Conservation (phyloP, 2,797 vertebrate genomes). For the Vespertilio murinus region DNA sequence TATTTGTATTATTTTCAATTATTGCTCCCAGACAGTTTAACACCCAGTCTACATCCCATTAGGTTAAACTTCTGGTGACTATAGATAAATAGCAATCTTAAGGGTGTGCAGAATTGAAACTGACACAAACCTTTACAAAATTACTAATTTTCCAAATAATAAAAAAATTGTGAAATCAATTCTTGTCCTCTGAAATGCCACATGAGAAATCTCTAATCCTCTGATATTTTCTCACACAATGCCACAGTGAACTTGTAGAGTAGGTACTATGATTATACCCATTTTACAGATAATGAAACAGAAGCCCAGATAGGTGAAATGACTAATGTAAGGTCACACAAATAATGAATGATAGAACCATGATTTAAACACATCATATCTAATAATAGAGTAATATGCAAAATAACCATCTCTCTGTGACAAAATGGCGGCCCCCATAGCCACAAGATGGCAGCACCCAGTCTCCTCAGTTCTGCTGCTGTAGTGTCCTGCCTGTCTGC, state of each 20-base stretch:
- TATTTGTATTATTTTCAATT: slow-evolving; percentile 30
- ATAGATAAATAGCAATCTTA: slow-evolving; percentile 33
- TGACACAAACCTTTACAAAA: neutral
- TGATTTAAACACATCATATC: neutral
- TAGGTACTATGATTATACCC: neutral
- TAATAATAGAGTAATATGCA: too few relatives aligned
- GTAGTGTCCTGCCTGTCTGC: too few relatives aligned
- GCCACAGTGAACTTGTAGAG: neutral
- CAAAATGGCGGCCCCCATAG: too few relatives aligned
- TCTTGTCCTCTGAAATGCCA: neutral
- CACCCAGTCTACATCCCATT: neutral
- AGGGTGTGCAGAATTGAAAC: neutral
- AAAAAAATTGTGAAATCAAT: neutral
- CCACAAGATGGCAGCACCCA: too few relatives aligned
- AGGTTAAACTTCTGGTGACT: slow-evolving; percentile 43
- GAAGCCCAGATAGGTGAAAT: neutral
- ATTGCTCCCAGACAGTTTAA: slow-evolving; percentile 38
- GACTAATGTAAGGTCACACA: neutral
- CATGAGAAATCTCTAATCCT: neutral
- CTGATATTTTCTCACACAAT: neutral
- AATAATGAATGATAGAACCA: neutral
- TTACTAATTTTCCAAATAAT: slow-evolving; percentile 9
- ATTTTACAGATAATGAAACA: neutral
- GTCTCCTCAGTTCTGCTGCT: too few relatives aligned
- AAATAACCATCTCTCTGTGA: too few relatives aligned